phyloP scores from a whole-genome alignment of 2,113 vertebrate species.

The Ciconia boyciana region DNA sequence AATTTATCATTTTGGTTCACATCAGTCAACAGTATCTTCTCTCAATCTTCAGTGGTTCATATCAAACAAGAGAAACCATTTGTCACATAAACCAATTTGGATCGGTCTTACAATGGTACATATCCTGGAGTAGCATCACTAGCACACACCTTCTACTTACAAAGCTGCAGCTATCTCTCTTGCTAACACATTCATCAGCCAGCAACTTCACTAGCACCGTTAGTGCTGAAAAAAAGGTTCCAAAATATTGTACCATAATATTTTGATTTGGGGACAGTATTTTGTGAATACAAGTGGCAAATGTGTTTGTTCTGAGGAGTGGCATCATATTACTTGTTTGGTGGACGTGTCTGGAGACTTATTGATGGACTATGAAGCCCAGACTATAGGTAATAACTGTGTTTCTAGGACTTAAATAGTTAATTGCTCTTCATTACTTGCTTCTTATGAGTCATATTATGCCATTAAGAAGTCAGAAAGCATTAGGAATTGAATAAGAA shows the following conservation, averaged over 20 bases:
- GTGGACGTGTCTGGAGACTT: not conserved
- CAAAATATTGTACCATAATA: not conserved
- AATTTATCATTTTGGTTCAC: not conserved
- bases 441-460: constrained; percentile 7
- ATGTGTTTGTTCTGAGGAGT: not conserved
- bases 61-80: not conserved
- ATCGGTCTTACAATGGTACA: not conserved
- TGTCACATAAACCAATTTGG: not conserved
- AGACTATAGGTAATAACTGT: not conserved
- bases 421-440: constrained; percentile 22
- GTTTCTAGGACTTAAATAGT: not conserved
- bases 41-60: not conserved
- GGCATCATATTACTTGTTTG: not conserved
- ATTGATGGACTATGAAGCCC: not conserved
- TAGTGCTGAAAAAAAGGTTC: not conserved
- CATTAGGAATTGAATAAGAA: not conserved
- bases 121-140: not conserved
- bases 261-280: not conserved
- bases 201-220: not conserved
- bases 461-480: constrained; percentile 11
- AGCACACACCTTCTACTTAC: not conserved
- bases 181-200: not conserved
- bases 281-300: not conserved
- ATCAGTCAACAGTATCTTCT: not conserved
- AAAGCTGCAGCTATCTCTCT: not conserved